phyloP scores from a whole-genome alignment of 2,797 vertebrate species.

The Ambastaia sidthimunki region DNA sequence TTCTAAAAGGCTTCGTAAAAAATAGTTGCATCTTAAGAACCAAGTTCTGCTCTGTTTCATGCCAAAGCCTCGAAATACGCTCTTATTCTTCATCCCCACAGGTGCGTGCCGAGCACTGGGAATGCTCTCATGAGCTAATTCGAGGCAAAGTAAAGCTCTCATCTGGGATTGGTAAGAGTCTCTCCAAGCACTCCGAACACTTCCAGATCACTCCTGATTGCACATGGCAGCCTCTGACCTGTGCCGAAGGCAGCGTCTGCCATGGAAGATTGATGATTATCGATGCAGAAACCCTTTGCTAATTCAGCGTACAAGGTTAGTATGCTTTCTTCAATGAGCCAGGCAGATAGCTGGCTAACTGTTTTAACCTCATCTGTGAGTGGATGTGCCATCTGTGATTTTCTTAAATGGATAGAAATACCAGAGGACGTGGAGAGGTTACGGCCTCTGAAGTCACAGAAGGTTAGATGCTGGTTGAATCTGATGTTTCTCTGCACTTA shows the following conservation, averaged over 20 bases:
- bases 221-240: conserved; percentile 81
- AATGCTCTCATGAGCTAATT: conserved; percentile 61
- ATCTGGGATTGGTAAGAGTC: conserved; percentile 79
- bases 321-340: conserved; percentile 60
- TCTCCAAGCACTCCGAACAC: conserved; percentile 66
- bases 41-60: conserved; percentile 61
- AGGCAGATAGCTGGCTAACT: conserved; percentile 66
- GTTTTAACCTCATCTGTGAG: conserved; percentile 65
- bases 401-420: conserved; percentile 48
- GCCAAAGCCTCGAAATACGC: conserved; percentile 44
- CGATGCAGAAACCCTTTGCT: conserved; percentile 78
- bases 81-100: conserved; percentile 47
- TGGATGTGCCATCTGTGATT: conserved; percentile 59
- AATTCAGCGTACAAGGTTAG: conserved; percentile 71
- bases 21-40: conserved; percentile 22
- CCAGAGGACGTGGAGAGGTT: conserved; percentile 34
- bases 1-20: conserved; percentile 39
- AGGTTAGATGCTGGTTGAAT: neutral
- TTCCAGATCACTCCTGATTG: conserved; percentile 80
- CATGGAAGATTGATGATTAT: conserved; percentile 80
- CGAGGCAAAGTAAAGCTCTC: conserved; percentile 62
- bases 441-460: conserved; percentile 12
- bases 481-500: conserved; percentile 34
- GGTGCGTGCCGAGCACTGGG: conserved; percentile 49
- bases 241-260: conserved; percentile 71